Evolutionary conservation across 2,888 invertebrate species (phyloP).

Genomic region (Galeruca laticollis): DNA sequence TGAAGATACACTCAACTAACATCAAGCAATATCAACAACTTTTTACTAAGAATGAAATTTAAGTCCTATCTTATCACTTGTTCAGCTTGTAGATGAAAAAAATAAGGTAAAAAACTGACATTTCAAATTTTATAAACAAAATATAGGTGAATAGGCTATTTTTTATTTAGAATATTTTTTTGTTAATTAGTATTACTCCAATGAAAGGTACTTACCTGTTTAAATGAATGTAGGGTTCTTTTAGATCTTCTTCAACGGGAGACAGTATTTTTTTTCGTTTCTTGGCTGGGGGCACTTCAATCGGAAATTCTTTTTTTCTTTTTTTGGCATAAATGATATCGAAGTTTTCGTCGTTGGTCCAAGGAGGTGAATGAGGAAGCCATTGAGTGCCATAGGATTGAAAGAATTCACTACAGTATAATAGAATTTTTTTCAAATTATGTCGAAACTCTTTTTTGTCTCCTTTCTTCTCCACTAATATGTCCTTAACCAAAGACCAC

Average conservation of each 20-base stretch:
- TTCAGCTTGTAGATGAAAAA: too few species aligned
- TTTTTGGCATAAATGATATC: slow-evolving; percentile 16
- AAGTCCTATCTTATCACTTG: too few species aligned
- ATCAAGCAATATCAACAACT: too few species aligned
- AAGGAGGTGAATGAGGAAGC: slow-evolving; percentile 18
- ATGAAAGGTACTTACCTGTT: slow-evolving; percentile 2
- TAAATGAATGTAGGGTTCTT: slow-evolving; percentile 4
- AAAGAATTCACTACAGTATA: slow-evolving; percentile 35
- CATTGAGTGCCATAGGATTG: slow-evolving; percentile 28
- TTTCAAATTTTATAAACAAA: too few species aligned
- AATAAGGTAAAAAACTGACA: too few species aligned
- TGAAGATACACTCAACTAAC: too few species aligned
- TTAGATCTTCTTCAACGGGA: neutral
- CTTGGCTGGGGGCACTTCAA: neutral
- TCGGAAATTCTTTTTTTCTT: slow-evolving; percentile 17
- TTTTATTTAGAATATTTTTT: too few species aligned
- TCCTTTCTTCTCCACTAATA: slow-evolving; percentile 17
- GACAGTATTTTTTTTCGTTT: slow-evolving; percentile 28
- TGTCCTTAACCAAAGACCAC: slow-evolving; percentile 26
- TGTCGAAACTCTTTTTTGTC: slow-evolving; percentile 25
- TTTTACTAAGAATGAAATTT: too few species aligned
- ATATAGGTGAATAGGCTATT: too few species aligned
- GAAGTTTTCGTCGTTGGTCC: slow-evolving; percentile 36
- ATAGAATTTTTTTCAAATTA: slow-evolving; percentile 29
- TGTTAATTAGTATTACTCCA: too few species aligned